Percentiles rank a stretch among this genome's conserved stretches.
These are phyloP conservation scores for Lepus oiostolus DNA, from an alignment of 2,797 vertebrate genomes.

Conservation along the genomic window DNA sequence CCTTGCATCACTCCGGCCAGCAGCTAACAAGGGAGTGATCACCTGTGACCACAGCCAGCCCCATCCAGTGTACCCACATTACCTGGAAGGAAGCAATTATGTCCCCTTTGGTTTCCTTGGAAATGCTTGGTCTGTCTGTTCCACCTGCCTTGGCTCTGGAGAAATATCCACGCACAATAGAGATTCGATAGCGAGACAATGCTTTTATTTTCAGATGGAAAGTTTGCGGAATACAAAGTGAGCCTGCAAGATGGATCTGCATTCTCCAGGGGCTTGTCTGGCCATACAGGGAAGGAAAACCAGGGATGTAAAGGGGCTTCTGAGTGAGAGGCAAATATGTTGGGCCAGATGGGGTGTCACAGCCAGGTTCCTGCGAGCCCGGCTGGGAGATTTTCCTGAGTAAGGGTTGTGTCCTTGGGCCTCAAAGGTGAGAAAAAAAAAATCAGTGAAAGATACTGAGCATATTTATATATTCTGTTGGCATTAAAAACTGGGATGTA, in stretches of 20 bases:
- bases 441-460: constrained; percentile 23
- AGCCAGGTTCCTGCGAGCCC: not conserved
- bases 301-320: constrained; percentile 45
- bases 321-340: not conserved
- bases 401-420: not conserved
- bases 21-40: not conserved
- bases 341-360: not conserved
- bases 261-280: constrained; percentile 57
- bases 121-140: not conserved
- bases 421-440: constrained; percentile 54
- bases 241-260: constrained; percentile 64
- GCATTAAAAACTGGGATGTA: not conserved
- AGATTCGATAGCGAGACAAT: not conserved
- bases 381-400: not conserved
- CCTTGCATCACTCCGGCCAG: not conserved
- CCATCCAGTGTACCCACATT: rapidly evolving
- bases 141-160: not conserved
- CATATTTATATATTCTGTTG: constrained; percentile 59
- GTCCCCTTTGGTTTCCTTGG: not conserved
- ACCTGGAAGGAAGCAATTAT: not conserved
- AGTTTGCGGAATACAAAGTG: constrained; percentile 43
- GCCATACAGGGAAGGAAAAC: not conserved
- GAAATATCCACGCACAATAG: not conserved
- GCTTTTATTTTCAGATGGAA: constrained; percentile 9
- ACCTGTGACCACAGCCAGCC: not conserved